Conservation (phyloP, 2,797 vertebrate genomes). For the Peromyscus aztecus region DNA sequence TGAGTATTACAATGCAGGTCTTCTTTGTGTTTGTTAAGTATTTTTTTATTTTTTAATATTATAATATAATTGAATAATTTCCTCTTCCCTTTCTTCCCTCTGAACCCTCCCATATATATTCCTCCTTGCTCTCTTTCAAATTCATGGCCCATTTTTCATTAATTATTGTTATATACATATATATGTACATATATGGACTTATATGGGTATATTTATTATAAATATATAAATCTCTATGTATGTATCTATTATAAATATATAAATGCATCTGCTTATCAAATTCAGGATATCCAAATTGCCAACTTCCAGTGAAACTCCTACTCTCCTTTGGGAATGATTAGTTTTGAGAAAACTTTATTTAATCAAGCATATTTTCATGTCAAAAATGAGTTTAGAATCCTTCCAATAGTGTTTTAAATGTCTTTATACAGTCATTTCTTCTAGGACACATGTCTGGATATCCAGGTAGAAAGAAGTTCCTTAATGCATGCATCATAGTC, state of each 20-base stretch:
- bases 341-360: background rate
- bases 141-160: background rate
- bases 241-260: too few species aligned
- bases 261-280: background rate
- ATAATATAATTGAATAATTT: background rate
- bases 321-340: background rate
- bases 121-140: background rate
- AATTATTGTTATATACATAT: background rate
- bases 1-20: rapidly evolving
- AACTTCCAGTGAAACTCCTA: background rate
- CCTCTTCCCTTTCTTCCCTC: background rate
- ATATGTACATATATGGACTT: background rate
- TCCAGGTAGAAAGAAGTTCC: too few species aligned
- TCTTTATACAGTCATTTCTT: too few species aligned
- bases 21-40: background rate
- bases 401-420: too few species aligned
- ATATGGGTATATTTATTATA: background rate
- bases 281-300: background rate
- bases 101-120: background rate
- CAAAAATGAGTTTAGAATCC: too few species aligned
- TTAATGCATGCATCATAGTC: too few species aligned
- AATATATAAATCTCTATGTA: background rate
- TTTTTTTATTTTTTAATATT: background rate
- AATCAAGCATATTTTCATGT: background rate
- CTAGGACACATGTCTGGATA: too few species aligned